These are phyloP conservation scores for Phaethon lepturus DNA, from an alignment of 2,113 vertebrate genomes.

Conservation along the genomic window DNA sequence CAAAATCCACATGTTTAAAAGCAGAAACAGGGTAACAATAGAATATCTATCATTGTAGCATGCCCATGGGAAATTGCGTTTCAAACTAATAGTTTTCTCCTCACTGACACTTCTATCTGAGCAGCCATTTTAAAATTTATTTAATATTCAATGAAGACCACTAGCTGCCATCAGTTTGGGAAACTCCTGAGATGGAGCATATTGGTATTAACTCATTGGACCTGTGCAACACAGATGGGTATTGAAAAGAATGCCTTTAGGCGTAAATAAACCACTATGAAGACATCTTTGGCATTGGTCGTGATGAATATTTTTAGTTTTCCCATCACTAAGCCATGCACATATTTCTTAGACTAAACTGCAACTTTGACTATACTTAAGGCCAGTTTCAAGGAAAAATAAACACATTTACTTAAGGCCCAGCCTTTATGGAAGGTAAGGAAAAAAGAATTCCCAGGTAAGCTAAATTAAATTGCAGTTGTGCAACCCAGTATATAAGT, in stretches of 20 bases:
- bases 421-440: not conserved
- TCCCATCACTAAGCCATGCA: not conserved
- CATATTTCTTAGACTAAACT: not conserved
- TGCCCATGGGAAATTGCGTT: not conserved
- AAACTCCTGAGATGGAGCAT: not conserved
- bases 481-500: not conserved
- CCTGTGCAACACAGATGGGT: not conserved
- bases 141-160: not conserved
- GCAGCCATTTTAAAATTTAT: not conserved
- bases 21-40: not conserved
- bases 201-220: not conserved
- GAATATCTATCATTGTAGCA: not conserved
- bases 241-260: not conserved
- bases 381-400: not conserved
- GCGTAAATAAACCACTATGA: not conserved
- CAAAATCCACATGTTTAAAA: not conserved
- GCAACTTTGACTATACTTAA: not conserved
- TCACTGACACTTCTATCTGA: not conserved
- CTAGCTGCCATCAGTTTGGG: not conserved
- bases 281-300: not conserved
- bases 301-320: not conserved
- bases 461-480: not conserved
- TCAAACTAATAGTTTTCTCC: not conserved
- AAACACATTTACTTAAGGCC: not conserved
- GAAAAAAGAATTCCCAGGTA: not conserved